Percentiles rank a stretch among this genome's conserved stretches.
Evolutionary conservation across 2,888 invertebrate genomes (phyloP).

Genomic region (Spodoptera littoralis): DNA sequence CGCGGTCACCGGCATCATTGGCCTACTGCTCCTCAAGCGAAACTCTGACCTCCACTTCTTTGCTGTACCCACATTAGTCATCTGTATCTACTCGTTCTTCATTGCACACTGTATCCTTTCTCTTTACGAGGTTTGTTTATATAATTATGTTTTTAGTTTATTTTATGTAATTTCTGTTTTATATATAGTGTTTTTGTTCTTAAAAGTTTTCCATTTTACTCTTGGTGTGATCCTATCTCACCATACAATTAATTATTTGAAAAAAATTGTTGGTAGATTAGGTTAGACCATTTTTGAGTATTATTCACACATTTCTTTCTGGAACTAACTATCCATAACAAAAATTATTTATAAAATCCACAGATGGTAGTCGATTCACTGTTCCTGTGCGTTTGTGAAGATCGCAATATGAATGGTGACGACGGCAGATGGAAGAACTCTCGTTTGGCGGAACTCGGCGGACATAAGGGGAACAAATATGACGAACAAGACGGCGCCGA

Average conservation of each 20-base stretch:
- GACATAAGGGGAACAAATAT: conserved; percentile 63
- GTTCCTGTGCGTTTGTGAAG: conserved; percentile 98
- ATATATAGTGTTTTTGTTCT: no score
- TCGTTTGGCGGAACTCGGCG: conserved; percentile 89
- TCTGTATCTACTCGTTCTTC: conserved; percentile 96
- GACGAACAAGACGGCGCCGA: conserved; percentile 70
- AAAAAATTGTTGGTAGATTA: no score
- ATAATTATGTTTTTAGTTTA: conserved; percentile 3
- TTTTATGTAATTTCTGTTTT: neutral
- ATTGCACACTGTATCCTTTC: conserved; percentile 98
- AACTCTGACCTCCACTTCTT: conserved; percentile 93
- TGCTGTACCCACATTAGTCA: conserved; percentile 95
- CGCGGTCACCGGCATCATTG: conserved; percentile 93
- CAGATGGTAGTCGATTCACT: conserved; percentile 98
- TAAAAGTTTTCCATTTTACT: no score
- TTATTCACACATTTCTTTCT: no score
- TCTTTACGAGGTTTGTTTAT: conserved; percentile 94
- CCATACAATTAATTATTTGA: neutral
- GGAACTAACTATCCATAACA: neutral
- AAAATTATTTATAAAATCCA: neutral
- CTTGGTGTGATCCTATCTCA: neutral
- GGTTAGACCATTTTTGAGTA: no score
- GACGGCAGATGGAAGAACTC: conserved; percentile 91
- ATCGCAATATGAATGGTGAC: conserved; percentile 94
- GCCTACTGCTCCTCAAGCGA: conserved; percentile 92